Evolutionary conservation across 2,113 vertebrate species (phyloP).

Genomic region (Sarotherodon lohbergeri): DNA sequence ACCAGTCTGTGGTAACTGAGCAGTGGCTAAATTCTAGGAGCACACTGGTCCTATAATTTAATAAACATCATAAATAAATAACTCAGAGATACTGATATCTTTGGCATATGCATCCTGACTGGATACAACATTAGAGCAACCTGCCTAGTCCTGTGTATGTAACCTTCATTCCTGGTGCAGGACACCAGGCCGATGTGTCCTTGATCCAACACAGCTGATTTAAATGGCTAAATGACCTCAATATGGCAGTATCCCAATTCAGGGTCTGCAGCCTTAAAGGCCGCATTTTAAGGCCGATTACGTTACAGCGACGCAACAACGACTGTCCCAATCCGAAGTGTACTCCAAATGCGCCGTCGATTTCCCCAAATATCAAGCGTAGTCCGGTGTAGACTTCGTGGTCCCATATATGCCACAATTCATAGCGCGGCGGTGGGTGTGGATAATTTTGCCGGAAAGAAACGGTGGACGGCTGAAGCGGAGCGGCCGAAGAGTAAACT

Average conservation of each 20-base stretch:
- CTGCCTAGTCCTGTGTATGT: not conserved
- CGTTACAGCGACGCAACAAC: fast-evolving
- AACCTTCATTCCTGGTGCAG: not conserved
- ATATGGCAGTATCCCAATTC: not conserved
- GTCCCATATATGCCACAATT: not conserved
- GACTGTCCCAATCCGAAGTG: not conserved
- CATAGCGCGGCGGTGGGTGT: fast-evolving
- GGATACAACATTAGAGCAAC: not conserved
- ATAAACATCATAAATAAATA: not conserved
- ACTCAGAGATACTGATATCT: not conserved
- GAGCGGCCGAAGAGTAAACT: not conserved
- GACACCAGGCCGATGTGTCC: not conserved
- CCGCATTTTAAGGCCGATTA: not conserved
- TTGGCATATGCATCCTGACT: not conserved
- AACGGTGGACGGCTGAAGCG: not conserved
- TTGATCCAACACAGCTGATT: not conserved
- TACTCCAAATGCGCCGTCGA: not conserved
- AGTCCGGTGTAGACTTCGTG: no score
- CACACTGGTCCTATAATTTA: not conserved
- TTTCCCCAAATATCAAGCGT: no score
- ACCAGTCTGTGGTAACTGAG: not conserved
- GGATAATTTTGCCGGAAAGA: not conserved
- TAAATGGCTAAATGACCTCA: not conserved
- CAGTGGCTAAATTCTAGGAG: not conserved
- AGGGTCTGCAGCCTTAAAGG: not conserved